Conservation (phyloP, 2,888 invertebrate species). For the Notodonta ziczac region DNA sequence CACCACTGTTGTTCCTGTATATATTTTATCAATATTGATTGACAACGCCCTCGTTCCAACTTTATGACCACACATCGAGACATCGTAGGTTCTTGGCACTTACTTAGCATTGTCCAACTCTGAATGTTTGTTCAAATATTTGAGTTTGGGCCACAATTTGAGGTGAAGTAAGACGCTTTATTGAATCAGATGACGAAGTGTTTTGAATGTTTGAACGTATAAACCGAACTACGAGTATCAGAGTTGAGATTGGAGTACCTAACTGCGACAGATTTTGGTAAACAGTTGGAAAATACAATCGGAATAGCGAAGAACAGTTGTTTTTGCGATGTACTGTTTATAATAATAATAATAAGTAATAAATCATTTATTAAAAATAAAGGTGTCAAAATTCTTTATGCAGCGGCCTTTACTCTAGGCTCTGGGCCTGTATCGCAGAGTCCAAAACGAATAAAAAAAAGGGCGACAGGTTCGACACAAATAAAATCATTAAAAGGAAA, state of each 20-base stretch:
- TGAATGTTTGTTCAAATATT: slow-evolving; percentile 44
- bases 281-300: not conserved
- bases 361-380: too few species aligned
- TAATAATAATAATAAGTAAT: too few species aligned
- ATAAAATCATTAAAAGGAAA: too few species aligned
- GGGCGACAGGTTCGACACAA: too few species aligned
- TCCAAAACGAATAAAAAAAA: too few species aligned
- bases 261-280: not conserved
- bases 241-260: not conserved
- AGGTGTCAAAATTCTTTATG: too few species aligned
- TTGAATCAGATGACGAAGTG: slow-evolving; percentile 42
- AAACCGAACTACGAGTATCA: not conserved
- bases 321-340: too few species aligned
- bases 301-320: too few species aligned
- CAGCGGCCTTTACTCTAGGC: too few species aligned
- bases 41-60: not conserved
- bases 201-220: slow-evolving; percentile 39
- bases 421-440: too few species aligned
- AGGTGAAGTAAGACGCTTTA: slow-evolving; percentile 40
- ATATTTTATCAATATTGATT: too few species aligned
- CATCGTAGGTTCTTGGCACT: slow-evolving; percentile 41
- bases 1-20: too few species aligned
- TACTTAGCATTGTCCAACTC: slow-evolving; percentile 46
- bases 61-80: slow-evolving; percentile 18
- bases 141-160: slow-evolving; percentile 42